Conservation (phyloP, 1,140 invertebrate genomes). For the Hyphantria cunea region DNA sequence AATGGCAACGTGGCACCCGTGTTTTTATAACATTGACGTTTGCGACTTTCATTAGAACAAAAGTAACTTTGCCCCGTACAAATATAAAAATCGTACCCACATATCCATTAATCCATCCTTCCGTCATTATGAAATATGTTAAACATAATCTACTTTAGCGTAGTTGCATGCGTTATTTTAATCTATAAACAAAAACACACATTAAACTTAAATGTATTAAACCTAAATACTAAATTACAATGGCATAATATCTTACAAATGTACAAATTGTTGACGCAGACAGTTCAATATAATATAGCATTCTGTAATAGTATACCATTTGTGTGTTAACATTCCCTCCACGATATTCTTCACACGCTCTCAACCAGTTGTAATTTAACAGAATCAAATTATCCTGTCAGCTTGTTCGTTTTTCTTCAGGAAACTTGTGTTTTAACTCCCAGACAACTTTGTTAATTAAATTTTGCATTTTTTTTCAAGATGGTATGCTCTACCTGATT, state of each 20-base stretch:
- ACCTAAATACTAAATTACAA: no score
- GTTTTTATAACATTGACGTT: no score
- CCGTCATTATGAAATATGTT: no score
- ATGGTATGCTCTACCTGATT: constrained; percentile 50
- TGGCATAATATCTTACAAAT: not conserved
- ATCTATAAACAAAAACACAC: no score
- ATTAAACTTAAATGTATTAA: no score
- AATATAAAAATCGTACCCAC: no score
- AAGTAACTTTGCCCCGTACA: no score
- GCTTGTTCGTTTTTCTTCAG: constrained; percentile 74
- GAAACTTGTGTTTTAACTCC: constrained; percentile 76
- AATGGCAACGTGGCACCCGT: no score
- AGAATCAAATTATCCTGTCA: constrained; percentile 77
- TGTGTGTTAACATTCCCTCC: constrained; percentile 53
- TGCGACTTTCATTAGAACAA: no score
- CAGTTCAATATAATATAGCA: not conserved
- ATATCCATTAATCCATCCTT: no score
- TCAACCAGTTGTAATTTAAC: constrained; percentile 71
- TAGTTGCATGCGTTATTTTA: no score
- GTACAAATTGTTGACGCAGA: not conserved
- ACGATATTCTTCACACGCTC: constrained; percentile 63
- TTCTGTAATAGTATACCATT: constrained; percentile 13
- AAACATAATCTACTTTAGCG: no score
- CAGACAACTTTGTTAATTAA: constrained; percentile 78
- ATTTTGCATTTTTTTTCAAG: constrained; percentile 65